Conservation (phyloP, 2,888 invertebrate genomes). For the Cyclophora punctaria region DNA sequence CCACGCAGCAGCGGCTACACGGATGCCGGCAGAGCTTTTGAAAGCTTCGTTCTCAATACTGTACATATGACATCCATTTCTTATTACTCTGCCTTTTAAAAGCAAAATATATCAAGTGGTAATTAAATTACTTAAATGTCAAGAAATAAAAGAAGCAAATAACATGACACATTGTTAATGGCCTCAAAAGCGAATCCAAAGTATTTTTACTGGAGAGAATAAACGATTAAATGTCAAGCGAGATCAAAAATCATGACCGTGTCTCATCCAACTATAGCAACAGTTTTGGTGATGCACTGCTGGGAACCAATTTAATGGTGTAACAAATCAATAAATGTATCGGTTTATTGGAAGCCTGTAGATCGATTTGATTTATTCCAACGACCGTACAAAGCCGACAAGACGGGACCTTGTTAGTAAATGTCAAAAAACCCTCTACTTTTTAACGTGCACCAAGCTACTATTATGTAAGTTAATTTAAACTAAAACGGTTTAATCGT, state of each 20-base stretch:
- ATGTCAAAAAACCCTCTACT: conserved; percentile 48
- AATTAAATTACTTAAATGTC: too few species aligned
- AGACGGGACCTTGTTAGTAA: conserved; percentile 68
- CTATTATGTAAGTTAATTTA: conserved; percentile 1
- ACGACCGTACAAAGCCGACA: conserved; percentile 52
- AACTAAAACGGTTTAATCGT: conserved; percentile 16
- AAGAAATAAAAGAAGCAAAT: too few species aligned
- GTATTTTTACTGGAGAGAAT: conserved; percentile 32
- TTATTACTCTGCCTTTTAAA: background rate
- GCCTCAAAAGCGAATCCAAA: conserved; percentile 33
- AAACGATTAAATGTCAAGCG: conserved; percentile 30
- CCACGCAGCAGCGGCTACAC: too few species aligned
- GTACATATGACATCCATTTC: too few species aligned
- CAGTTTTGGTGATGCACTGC: conserved; percentile 54
- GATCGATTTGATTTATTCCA: conserved; percentile 71
- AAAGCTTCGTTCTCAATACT: too few species aligned
- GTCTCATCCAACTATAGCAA: conserved; percentile 32
- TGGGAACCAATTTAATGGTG: conserved; percentile 73
- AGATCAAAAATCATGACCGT: conserved; percentile 44
- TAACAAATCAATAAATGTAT: conserved; percentile 76
- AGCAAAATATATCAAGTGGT: conserved; percentile 24
- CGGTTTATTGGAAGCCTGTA: conserved; percentile 73
- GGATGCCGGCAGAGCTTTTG: too few species aligned
- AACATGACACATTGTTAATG: conserved; percentile 27
- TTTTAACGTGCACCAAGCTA: background rate